Evolutionary conservation across 2,797 vertebrate genomes (phyloP), one percentile per base, ranked within the genome.

Genomic region (Micromesistius poutassou): DNA sequence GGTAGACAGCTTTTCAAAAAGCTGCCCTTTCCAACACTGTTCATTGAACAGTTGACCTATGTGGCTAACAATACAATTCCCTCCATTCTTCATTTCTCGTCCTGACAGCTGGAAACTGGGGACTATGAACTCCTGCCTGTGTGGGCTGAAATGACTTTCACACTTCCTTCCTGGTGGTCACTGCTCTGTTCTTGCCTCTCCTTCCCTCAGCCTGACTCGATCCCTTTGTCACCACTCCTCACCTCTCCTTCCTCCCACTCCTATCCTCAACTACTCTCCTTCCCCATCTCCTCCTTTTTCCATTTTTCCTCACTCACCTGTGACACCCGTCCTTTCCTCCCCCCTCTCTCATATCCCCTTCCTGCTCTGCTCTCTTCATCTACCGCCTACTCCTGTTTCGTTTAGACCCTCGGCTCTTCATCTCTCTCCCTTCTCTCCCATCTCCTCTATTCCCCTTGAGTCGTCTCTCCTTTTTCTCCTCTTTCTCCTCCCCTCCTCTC

Each of bases 21-120:
- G 79, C 75, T 88, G 83, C 83, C 86, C 87, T 91, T 91, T 90
- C 78, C 78, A 80, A 25, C 83, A 81, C 81, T 88, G 79, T 87
- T 85, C 83, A 80, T 84, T 83, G 73, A 89, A 85, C 85, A n/a
- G 83, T 40, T 90, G 87, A 88, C 87, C 89, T 87, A 80, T 89
- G 79, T 89, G 79, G 88, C 80, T 84, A 82, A 79, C 78, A 89
- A 87, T 78, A 80, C 85, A 55, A 77, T 86, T 76, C 80, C 74
- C 19, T 79, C 74, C 46, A 83, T 76, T 77, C 73, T 78, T 74
- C 74, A 66, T 33, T 72, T 76, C 74, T 76, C 33, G 9, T 22
- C 62, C n/a, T 72, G 79, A 71, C 1, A 5, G 14, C 78, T 75
- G 82, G 78, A 85, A 88, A 81, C 85, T 76, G 77, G 85, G 76